Base-by-base conservation (phyloP, 2,888 invertebrate genomes). In the Ornithoptera priamus region DNA sequence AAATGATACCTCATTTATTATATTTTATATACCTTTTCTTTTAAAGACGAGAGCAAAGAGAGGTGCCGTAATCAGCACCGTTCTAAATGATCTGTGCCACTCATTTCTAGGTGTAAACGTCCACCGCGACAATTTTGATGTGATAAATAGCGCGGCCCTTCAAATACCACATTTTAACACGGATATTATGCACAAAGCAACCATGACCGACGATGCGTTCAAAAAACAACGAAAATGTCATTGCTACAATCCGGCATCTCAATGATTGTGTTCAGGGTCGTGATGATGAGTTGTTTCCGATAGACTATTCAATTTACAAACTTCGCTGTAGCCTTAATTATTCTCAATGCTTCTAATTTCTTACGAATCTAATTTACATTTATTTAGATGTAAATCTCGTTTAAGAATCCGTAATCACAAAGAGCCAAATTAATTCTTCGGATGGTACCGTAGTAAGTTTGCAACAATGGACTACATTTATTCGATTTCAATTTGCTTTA, bases 121-220 rank as follows among this genome's bases (percentile, higher is more conserved):
- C 12, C 7, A 12, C 2, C 8, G 10, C 1, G 8, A 42, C 12
- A 46, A 46, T 46, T 4, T 46, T 30, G 0, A 30, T 30, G 30
- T 30, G 5, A 46, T 46, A 12, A 46, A 46, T 1, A 12, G 46
- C 12, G 1, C 46, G 12, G 46, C 15, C 46, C 15, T 46, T 46
- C 46, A 46, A 46, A 46, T 46, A 46, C 1, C 15, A 39, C 15
- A 46, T 4, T 15, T 46, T 46, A 46, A 42, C 42, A 10, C 12
- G 46, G 46, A 46, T 15, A 12, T 15, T 5, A 63, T 60, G 62
- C 63, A 50, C 39, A 50, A 39, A 58, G 63, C 60, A 56, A 60
- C 67, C 63, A 22, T 70, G 67, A 70, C 70, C 66, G 62, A 63
- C 63, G 63, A 63, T 67, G 39, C 63, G 63, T 67, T 30, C 56